Base-by-base conservation (phyloP, 2,888 invertebrate species). In the Idaea dimidiata region DNA sequence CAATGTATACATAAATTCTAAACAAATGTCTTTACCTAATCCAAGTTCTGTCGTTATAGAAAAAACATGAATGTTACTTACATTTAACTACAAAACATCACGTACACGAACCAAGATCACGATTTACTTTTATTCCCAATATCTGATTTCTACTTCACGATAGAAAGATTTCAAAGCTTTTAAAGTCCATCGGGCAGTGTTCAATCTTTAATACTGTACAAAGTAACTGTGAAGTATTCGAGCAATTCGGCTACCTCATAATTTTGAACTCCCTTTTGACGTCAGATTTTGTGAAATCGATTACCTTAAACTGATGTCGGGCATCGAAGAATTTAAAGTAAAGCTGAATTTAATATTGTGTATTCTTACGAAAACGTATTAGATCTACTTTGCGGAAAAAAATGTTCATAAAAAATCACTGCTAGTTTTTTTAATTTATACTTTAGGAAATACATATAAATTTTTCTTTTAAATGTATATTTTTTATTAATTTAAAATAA, bases 91-190 rank as follows among this genome's bases (percentile, higher is more conserved):
- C 43, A 43, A 43, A 43, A 43, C 43, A 10, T 43, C 75, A 72
- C 74, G 73, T 76, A 70, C 64, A 66, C 61, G 60, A 59, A 67
- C 69, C 70, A 66, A 67, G 61, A 68, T 66, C 68, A 67, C 68
- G 66, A 62, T 66, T 66, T 72, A 55, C 58, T 53, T 70, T 66
- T 60, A 64, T 64, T 67, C 72, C 60, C 64, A 70, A 67, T 66
- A 75, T 68, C 71, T 60, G 67, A 74, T 72, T 74, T 73, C 69
- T 66, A 73, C 69, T 75, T 73, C 66, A 70, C 63, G 62, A 60
- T 69, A 69, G 59, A 68, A 24, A 24, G 24, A 5, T 67, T 55
- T 64, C 68, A 72, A 67, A 66, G 64, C 66, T 60, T 65, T 70
- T 55, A 53, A 60, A 66, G 63, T 63, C 62, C 61, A 66, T 61